Base-by-base conservation (phyloP, 2,797 vertebrate species). In the Sebastes diploproa region DNA sequence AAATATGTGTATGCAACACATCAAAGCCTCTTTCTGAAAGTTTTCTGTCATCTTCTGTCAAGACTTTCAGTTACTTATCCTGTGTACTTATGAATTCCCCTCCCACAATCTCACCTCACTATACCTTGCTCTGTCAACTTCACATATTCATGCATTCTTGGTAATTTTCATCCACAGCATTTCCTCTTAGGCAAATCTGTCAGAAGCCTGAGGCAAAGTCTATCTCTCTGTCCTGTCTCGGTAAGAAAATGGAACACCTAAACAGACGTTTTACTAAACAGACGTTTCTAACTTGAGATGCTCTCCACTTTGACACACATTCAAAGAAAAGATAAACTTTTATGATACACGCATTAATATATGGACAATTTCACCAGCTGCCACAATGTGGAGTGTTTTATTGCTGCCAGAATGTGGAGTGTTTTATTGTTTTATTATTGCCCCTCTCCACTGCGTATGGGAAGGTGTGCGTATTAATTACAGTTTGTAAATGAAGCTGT, bases 401-500 rank as follows among this genome's bases (percentile, higher is more conserved):
- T 50, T 50, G 56, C 55, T 64, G 25, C 68, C 32, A 25, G 16
- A 38, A 62, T 65, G 25, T 36, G 34, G 64, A 72, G 25, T 27
- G 63, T 72, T 58, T 65, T 30, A 52, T 72, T 66, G 25, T 69
- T 78, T 66, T 65, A 42, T 73, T 66, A 4, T 14, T 75, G 20
- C 72, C 30, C 70, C 59, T 68, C 30, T 60, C 34, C 23, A 13
- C 25, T 59, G 52, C 55, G 9, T 64, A 72, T 60, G 22, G 27
- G 56, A 64, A 76, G 56, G 59, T 80, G 73, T 80, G 67, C 61
- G 59, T 88, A 89, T 90, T 91, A 90, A 92, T 92, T 91, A 90
- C 87, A 89, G 76, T 83, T 83, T 84, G 77, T 77, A 78, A 86
- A 92, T 89, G 77, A 92, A 90, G 86, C 66, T 78, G 83, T 91